Evolutionary conservation across 2,113 vertebrate species (phyloP).

Genomic region (Austrofundulus limnaeus): DNA sequence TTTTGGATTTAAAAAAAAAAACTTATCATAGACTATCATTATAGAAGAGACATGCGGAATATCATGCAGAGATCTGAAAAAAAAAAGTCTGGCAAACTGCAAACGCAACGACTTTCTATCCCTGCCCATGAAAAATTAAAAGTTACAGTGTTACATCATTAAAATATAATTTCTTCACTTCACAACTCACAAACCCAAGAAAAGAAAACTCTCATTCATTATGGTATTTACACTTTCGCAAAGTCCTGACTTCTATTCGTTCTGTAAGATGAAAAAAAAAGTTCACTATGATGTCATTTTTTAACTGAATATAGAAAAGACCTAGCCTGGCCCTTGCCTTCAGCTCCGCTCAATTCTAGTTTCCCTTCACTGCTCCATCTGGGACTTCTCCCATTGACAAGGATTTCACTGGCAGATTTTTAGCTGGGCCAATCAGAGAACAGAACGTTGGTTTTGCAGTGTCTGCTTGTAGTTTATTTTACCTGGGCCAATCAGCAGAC

Average conservation of each 20-base stretch:
- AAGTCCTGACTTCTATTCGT: constrained; percentile 6
- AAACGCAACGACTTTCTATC: constrained; percentile 10
- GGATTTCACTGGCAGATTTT: too few relatives aligned
- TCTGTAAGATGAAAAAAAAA: constrained; percentile 18
- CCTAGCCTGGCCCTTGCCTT: too few relatives aligned
- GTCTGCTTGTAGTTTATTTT: too few relatives aligned
- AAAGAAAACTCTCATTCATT: constrained; percentile 15
- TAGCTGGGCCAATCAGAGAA: too few relatives aligned
- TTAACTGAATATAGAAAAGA: constrained; percentile 17
- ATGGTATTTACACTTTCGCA: constrained; percentile 33
- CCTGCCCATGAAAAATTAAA: constrained; percentile 1
- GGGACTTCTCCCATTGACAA: too few relatives aligned
- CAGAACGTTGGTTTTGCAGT: too few relatives aligned
- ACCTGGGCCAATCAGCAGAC: too few relatives aligned
- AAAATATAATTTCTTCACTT: constrained; percentile 17
- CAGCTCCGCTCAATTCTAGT: too few relatives aligned
- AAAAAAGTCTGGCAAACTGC: constrained; percentile 23
- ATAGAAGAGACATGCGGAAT: neutral
- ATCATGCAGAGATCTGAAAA: constrained; percentile 10
- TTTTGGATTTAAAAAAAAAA: constrained; percentile 11
- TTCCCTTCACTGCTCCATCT: too few relatives aligned
- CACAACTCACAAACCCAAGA: neutral
- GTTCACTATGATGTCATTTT: constrained; percentile 5
- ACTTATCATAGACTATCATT: neutral
- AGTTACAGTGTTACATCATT: constrained; percentile 13